phyloP scores from a whole-genome alignment of 92 coral and sea anemone genomes.

The Bergia puertoricense region DNA sequence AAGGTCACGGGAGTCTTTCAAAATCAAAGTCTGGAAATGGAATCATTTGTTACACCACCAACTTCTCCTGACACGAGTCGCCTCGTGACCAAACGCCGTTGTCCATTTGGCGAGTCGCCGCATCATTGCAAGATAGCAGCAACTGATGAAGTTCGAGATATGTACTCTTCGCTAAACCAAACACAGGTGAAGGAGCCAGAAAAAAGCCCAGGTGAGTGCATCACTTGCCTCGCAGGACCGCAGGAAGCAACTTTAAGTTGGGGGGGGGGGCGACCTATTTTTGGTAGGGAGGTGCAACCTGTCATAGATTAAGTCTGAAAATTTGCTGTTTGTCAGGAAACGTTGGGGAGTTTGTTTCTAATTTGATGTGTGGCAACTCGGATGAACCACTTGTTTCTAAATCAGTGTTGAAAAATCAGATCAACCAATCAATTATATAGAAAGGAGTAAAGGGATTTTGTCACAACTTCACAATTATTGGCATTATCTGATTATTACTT shows the following conservation, averaged over 20 bases:
- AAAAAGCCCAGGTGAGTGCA: not conserved
- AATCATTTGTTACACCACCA: conserved; percentile 63
- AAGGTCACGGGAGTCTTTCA: too few relatives aligned
- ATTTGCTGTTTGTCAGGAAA: too few relatives aligned
- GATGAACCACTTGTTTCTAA: too few relatives aligned
- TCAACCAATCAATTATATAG: too few relatives aligned
- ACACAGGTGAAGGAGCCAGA: not conserved
- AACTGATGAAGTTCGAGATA: conserved; percentile 1
- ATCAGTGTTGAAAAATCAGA: too few relatives aligned
- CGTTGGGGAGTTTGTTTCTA: too few relatives aligned
- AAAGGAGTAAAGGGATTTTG: too few relatives aligned
- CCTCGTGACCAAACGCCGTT: conserved; percentile 84
- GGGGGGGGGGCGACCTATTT: too few relatives aligned
- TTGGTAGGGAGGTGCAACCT: too few relatives aligned
- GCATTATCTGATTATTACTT: too few relatives aligned
- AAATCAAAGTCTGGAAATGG: conserved; percentile 43
- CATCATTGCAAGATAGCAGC: conserved; percentile 66
- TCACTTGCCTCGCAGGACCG: not conserved
- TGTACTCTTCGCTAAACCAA: conserved; percentile 18
- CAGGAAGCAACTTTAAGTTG: not conserved
- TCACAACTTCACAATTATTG: not conserved
- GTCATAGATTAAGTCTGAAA: too few relatives aligned
- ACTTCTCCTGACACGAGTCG: conserved; percentile 77
- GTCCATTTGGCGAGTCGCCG: conserved; percentile 90
- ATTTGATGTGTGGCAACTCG: too few relatives aligned